Evolutionary conservation across 2,888 invertebrate species (phyloP).

Genomic region (Corythucha ciliata): DNA sequence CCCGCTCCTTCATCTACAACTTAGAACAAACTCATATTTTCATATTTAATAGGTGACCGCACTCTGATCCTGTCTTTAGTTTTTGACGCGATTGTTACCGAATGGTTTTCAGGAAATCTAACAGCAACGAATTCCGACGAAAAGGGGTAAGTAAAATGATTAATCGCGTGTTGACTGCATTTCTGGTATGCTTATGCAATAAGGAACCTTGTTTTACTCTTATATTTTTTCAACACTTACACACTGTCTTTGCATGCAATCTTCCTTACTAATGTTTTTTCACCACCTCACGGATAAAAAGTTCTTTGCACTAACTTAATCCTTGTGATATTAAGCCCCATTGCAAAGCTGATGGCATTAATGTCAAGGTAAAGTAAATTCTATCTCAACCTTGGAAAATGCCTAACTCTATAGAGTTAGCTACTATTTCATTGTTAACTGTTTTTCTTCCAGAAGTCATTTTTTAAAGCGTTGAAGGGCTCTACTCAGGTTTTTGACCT

Average conservation of each 20-base stretch:
- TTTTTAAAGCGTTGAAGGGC: too few species aligned
- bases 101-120: conserved; percentile 53
- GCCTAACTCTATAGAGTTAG: background rate
- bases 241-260: conserved; percentile 8
- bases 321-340: conserved; percentile 53
- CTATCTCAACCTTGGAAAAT: conserved; percentile 5
- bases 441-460: background rate
- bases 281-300: conserved; percentile 4
- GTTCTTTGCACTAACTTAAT: conserved; percentile 34
- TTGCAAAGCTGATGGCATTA: conserved; percentile 86
- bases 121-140: conserved; percentile 57
- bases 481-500: too few species aligned
- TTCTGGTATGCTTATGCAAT: background rate
- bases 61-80: conserved; percentile 74
- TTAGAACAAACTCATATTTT: background rate
- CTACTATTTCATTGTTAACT: background rate
- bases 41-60: conserved; percentile 80
- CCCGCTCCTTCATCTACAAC: background rate
- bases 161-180: background rate
- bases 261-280: conserved; percentile 22
- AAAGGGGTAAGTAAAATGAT: conserved; percentile 49
- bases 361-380: conserved; percentile 75
- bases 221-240: background rate
- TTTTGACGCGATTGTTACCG: conserved; percentile 79
- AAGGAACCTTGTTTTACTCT: background rate